These are phyloP conservation scores for Caenorhabditis becei DNA, from an alignment of 2,888 invertebrate genomes.

Conservation along the genomic window DNA sequence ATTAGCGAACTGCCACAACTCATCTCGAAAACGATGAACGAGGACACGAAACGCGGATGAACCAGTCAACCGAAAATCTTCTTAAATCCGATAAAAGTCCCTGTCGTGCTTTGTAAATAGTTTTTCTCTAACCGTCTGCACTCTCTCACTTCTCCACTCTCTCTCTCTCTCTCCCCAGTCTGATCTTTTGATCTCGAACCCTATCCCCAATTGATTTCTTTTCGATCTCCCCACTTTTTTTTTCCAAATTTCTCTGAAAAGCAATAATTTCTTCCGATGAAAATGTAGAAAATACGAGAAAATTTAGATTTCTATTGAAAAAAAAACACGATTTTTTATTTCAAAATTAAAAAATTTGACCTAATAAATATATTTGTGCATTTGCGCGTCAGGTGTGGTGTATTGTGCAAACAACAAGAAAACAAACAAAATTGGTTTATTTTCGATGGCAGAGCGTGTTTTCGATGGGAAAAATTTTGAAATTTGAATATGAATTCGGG, in stretches of 20 bases:
- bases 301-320: constrained; percentile 10
- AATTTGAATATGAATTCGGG: no score
- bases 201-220: background rate
- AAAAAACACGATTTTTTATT: background rate
- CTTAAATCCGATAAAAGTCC: background rate
- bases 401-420: no score
- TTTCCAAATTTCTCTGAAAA: constrained; percentile 2
- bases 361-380: background rate
- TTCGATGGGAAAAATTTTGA: background rate
- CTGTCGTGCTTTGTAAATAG: constrained; percentile 37
- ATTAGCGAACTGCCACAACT: constrained; percentile 74
- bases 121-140: background rate
- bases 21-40: constrained; percentile 70
- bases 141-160: constrained; percentile 1
- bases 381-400: background rate
- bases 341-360: background rate
- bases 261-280: constrained; percentile 30
- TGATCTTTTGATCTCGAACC: constrained; percentile 20
- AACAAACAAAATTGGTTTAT: no score
- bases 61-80: background rate
- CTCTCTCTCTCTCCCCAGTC: constrained; percentile 1
- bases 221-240: constrained; percentile 17
- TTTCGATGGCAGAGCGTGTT: background rate
- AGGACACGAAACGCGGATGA: constrained; percentile 73
- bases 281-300: constrained; percentile 11